These are phyloP conservation scores for Lepisosteus osseus DNA, from an alignment of 2,113 vertebrate species.

Conservation along the genomic window DNA sequence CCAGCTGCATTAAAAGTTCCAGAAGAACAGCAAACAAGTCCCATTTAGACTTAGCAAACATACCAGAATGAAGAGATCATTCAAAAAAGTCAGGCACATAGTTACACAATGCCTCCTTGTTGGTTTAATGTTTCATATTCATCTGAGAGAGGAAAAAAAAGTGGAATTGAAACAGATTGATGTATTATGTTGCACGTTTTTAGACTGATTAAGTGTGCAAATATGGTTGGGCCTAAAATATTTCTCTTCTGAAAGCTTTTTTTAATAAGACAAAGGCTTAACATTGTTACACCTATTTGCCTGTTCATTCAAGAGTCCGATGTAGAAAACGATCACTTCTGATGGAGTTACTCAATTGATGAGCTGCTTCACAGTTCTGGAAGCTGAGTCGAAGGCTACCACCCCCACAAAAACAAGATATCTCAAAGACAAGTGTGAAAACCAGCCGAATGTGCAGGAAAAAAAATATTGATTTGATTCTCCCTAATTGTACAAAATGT, in stretches of 20 bases:
- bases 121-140: constrained; percentile 38
- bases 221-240: not conserved
- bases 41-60: constrained; percentile 29
- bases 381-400: no score
- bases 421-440: not conserved
- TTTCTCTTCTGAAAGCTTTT: no score
- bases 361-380: no score
- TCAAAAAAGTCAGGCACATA: constrained; percentile 22
- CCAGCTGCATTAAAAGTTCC: constrained; percentile 10
- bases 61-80: constrained; percentile 33
- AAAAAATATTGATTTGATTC: not conserved
- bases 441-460: not conserved
- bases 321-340: no score
- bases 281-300: no score
- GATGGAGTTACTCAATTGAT: no score
- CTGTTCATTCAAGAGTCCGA: no score
- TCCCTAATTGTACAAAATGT: not conserved
- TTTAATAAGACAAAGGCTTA: no score
- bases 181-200: constrained; percentile 42
- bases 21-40: constrained; percentile 26
- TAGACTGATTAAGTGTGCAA: constrained; percentile 28
- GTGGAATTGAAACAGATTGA: constrained; percentile 16
- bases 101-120: constrained; percentile 31
- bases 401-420: not conserved
- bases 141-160: constrained; percentile 21